These are phyloP conservation scores for Mesoligia furuncula DNA, from an alignment of 2,888 invertebrate species.

Conservation along the genomic window DNA sequence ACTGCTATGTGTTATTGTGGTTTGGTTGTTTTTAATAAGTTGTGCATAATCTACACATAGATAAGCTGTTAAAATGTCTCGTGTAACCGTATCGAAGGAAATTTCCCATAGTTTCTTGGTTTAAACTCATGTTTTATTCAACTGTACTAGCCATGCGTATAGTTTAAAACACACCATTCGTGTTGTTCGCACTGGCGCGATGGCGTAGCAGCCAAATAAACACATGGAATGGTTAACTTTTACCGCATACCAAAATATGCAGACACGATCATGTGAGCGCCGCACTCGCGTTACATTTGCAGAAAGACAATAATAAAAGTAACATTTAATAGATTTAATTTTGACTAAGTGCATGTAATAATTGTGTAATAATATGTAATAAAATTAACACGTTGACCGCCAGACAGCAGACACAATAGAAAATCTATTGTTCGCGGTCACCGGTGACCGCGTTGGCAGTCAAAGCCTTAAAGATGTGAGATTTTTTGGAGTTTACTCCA, in stretches of 20 bases:
- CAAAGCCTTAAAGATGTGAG: no score
- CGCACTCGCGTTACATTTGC: slow-evolving; percentile 4
- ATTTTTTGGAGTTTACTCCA: neutral
- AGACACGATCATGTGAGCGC: neutral
- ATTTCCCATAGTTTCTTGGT: neutral
- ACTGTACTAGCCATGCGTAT: no score
- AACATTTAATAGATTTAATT: neutral
- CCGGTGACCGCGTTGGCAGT: no score
- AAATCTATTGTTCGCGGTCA: no score
- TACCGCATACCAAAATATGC: slow-evolving; percentile 11
- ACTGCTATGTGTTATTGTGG: neutral
- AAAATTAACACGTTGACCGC: no score
- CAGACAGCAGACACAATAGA: no score
- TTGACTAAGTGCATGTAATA: neutral
- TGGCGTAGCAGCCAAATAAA: slow-evolving; percentile 1
- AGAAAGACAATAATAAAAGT: no score
- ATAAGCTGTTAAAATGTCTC: neutral
- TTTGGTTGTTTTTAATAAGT: neutral
- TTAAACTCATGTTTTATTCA: neutral
- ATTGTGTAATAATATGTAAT: neutral
- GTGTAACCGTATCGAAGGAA: neutral
- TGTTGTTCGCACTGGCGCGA: neutral
- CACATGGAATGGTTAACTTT: slow-evolving; percentile 3
- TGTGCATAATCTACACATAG: neutral
- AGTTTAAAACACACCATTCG: no score